Evolutionary conservation across 2,888 invertebrate genomes (phyloP), one percentile per base, ranked within the genome.

Genomic region (Oegoconia quadripuncta): DNA sequence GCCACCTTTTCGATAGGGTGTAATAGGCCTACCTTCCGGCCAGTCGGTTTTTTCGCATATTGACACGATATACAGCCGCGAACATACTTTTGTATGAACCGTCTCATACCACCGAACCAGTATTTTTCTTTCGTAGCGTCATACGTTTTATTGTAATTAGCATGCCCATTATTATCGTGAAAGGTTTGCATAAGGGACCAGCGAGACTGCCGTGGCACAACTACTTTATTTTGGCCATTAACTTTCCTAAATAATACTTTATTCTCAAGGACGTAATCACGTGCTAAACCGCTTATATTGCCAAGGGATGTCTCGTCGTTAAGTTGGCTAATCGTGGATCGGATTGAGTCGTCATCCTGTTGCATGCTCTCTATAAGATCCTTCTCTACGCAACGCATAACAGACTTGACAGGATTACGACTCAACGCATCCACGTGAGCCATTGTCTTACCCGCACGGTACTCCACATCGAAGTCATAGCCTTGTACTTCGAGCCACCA

Each of bases 31-130:
- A 32, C 11, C 23, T 41, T 38, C 7, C 20, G 28, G 1, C 46
- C 46, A 2, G 44, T 32, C 8, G 44, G 37, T 22, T 48, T 48
- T 26, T 46, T 50, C 1, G 43, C 15, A 25, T 26, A 44, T 23
- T 42, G 44, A 29, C 47, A 50, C 1, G 39, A 38, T 11, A 49
- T 42, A 25, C 49, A 49, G 14, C 34, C 22, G 7, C 27, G 31
- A 17, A 44, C 41, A 34, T 49, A 49, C 13, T 49, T 49, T 12
- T 30, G 22, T 7, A 46, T 30, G 39, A 44, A 47, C 1, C 27
- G 14, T 9, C 37, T 22, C 12, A 47, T 13, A 20, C 44, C 39
- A 15, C 29, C 32, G 35, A 44, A 46, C 43, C 44, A 47, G 23
- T 33, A 42, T 12, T 37, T 22, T n/a, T n/a, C 11, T 22, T 15